Evolutionary conservation across 2,797 vertebrate genomes (phyloP).

Genomic region (Micrastur ruficollis): DNA sequence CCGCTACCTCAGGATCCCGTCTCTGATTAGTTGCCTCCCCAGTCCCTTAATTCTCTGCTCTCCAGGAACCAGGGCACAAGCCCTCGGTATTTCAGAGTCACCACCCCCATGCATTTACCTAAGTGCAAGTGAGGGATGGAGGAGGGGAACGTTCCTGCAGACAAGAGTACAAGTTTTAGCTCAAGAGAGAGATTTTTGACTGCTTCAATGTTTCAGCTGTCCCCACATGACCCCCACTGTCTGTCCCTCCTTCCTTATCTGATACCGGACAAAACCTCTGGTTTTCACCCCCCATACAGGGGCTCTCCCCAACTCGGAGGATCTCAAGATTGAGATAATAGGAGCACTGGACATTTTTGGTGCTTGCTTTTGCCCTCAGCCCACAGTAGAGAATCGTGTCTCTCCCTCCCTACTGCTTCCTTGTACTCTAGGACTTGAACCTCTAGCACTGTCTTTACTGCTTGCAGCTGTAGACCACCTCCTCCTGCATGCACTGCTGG

Average conservation of each 20-base stretch:
- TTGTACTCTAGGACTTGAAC: not conserved
- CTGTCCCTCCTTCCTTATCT: not conserved
- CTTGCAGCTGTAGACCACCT: slow-evolving; percentile 96
- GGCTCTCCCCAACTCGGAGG: not conserved
- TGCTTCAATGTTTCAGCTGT: not conserved
- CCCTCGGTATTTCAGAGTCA: not conserved
- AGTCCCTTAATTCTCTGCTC: not conserved
- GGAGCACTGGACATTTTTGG: not conserved
- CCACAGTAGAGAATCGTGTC: not conserved
- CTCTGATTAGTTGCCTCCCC: not conserved
- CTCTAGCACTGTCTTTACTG: slow-evolving; percentile 52
- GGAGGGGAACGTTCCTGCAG: not conserved
- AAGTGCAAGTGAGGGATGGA: not conserved
- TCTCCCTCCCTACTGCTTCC: not conserved
- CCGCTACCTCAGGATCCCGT: not conserved
- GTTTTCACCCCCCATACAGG: not conserved
- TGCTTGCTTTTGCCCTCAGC: not conserved
- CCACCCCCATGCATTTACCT: not conserved
- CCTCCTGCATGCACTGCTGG: slow-evolving; percentile 91
- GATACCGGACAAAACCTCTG: not conserved
- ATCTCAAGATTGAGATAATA: not conserved
- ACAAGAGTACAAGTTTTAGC: not conserved
- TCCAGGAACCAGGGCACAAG: not conserved
- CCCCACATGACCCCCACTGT: not conserved
- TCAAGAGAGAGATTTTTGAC: not conserved